A percentile compares a stretch with the other conserved stretches of the same genome.
phyloP scores from a whole-genome alignment of 2,113 vertebrate genomes.

The Neodon shergylaensis region DNA sequence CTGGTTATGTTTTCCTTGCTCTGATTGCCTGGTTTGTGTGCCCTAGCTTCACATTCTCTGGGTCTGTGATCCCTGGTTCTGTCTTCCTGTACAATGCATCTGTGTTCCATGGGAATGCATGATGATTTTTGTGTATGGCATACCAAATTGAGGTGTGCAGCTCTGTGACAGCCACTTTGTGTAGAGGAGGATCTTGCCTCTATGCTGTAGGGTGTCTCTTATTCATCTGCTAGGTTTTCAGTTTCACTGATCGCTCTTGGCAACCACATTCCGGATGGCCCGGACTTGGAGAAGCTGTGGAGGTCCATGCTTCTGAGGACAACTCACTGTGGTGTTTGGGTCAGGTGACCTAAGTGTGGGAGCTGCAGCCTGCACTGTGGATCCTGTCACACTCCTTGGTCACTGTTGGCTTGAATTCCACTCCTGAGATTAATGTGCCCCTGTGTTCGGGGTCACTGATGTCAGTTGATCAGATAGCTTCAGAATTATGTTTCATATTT shows the following conservation, averaged over 20 bases:
- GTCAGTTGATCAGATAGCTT: background rate
- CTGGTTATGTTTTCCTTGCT: background rate
- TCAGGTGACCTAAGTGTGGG: background rate
- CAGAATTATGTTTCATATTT: background rate
- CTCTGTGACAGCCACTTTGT: background rate
- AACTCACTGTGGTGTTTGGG: background rate
- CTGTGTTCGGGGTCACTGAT: background rate
- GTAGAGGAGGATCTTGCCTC: background rate
- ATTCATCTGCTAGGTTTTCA: background rate
- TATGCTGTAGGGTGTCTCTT: background rate
- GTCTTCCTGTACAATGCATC: background rate
- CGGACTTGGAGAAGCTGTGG: background rate
- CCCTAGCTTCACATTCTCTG: background rate
- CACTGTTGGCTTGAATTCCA: background rate
- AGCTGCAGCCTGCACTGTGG: background rate
- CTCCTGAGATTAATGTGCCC: background rate
- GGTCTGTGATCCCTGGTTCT: background rate
- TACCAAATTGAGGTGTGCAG: background rate
- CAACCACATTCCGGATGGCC: background rate
- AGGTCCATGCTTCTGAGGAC: background rate
- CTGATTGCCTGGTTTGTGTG: background rate
- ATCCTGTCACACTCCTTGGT: background rate
- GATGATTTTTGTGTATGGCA: background rate
- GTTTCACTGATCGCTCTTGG: background rate
- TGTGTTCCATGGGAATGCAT: background rate